Percentiles rank a stretch among this genome's conserved stretches.
These are phyloP conservation scores for Saccostrea cuccullata DNA, from an alignment of 1,140 invertebrate genomes.

Conservation along the genomic window DNA sequence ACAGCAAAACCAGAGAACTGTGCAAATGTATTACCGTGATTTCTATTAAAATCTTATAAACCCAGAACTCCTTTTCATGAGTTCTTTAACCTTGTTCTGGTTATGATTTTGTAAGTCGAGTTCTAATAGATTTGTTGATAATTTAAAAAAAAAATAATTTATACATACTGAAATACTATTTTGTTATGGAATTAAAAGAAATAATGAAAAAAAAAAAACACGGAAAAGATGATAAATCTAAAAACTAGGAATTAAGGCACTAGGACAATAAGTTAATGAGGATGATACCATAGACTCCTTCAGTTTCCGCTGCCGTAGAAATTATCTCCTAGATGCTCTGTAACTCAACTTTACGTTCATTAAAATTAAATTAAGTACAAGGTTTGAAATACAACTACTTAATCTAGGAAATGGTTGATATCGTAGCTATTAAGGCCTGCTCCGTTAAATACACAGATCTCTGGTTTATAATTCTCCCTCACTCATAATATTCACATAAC, in stretches of 20 bases:
- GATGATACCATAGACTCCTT: neutral
- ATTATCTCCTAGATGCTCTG: neutral
- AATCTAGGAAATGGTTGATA: constrained; percentile 1
- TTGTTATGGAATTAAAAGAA: neutral
- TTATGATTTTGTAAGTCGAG: neutral
- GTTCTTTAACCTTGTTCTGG: neutral
- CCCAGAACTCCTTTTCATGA: neutral
- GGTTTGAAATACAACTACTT: constrained; percentile 14
- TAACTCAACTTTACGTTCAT: neutral
- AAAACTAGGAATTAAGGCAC: neutral
- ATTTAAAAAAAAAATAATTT: neutral
- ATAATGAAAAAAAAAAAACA: neutral
- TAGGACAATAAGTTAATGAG: neutral
- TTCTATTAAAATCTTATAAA: neutral
- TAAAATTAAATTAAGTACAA: neutral
- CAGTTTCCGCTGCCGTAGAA: neutral
- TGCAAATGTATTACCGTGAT: neutral
- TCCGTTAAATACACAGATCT: constrained; percentile 4
- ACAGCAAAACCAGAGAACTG: neutral
- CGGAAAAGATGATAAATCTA: neutral
- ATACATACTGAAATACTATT: neutral
- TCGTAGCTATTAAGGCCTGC: constrained; percentile 5
- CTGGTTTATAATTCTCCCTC: neutral
- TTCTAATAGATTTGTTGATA: neutral
- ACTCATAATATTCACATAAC: neutral